A percentile compares a stretch with the other conserved stretches of the same genome.
Conservation (phyloP, 2,797 vertebrate genomes). For the Mus spretus region DNA sequence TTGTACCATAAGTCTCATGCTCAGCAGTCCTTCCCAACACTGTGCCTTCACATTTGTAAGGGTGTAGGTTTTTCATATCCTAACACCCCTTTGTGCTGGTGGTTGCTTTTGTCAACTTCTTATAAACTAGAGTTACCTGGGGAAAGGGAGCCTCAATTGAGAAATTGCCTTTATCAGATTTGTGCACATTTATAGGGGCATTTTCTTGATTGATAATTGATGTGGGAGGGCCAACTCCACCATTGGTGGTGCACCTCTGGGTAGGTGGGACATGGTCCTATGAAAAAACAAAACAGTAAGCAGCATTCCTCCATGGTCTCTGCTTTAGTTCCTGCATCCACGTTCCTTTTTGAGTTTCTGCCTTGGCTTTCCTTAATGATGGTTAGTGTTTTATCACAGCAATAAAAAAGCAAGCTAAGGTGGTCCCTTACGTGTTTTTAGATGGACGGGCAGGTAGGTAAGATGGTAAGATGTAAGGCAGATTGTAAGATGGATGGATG, state of each 20-base stretch:
- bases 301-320: neutral
- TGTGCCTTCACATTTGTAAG: neutral
- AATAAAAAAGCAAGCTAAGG: neutral
- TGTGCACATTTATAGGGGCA: neutral
- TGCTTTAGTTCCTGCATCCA: neutral
- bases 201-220: neutral
- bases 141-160: neutral
- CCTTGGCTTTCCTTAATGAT: neutral
- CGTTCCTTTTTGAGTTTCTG: neutral
- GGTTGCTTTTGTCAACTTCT: neutral
- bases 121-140: neutral
- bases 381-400: neutral
- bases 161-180: neutral
- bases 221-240: neutral
- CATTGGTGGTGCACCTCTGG: neutral
- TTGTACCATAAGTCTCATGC: neutral
- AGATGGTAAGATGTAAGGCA: neutral
- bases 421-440: neutral
- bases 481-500: neutral
- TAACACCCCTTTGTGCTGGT: neutral
- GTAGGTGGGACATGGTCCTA: neutral
- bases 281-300: neutral
- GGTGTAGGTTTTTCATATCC: neutral
- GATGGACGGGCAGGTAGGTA: neutral
- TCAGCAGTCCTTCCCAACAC: neutral